These are phyloP conservation scores for Ataeniobius toweri DNA, from an alignment of 2,797 vertebrate species.

Conservation along the genomic window DNA sequence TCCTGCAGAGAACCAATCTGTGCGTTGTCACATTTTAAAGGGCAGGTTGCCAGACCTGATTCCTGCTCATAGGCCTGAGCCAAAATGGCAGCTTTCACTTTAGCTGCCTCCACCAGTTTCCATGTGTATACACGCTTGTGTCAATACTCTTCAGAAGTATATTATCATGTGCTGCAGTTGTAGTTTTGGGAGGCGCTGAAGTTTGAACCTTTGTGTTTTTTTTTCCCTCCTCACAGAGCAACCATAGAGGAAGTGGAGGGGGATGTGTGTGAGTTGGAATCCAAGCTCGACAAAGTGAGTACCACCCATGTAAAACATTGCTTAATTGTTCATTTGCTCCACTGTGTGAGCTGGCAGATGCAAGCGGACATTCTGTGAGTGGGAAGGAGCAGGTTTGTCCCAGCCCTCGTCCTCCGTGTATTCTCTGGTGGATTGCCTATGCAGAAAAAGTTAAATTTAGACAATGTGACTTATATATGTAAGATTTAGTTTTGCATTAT, in stretches of 20 bases:
- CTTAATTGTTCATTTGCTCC: slow-evolving; percentile 60
- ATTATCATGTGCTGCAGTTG: slow-evolving; percentile 6
- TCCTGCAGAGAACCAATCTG: slow-evolving; percentile 63
- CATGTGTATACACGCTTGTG: slow-evolving; percentile 19
- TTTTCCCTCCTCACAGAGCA: slow-evolving; percentile 81
- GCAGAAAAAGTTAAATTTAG: slow-evolving; percentile 6
- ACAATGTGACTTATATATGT: slow-evolving; percentile 7
- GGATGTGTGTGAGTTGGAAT: slow-evolving; percentile 95
- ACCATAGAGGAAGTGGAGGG: slow-evolving; percentile 97
- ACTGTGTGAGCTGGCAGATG: slow-evolving; percentile 20
- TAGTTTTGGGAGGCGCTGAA: slow-evolving; percentile 18
- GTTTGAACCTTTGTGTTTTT: slow-evolving; percentile 26
- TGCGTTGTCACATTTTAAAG: slow-evolving; percentile 55
- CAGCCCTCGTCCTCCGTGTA: neutral
- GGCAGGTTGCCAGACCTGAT: slow-evolving; percentile 51
- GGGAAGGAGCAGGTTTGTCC: slow-evolving; percentile 32
- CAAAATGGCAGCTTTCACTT: slow-evolving; percentile 62
- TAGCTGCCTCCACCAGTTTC: slow-evolving; percentile 39
- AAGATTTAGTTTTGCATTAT: neutral
- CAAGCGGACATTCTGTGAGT: slow-evolving; percentile 23
- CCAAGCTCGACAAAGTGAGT: slow-evolving; percentile 98
- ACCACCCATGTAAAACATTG: slow-evolving; percentile 67
- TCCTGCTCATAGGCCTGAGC: slow-evolving; percentile 47
- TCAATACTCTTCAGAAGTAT: neutral
- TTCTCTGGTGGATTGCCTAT: slow-evolving; percentile 3